Base-by-base conservation (phyloP, 53 echinoderm and acorn worm genomes). In the Holothuria scabra region DNA sequence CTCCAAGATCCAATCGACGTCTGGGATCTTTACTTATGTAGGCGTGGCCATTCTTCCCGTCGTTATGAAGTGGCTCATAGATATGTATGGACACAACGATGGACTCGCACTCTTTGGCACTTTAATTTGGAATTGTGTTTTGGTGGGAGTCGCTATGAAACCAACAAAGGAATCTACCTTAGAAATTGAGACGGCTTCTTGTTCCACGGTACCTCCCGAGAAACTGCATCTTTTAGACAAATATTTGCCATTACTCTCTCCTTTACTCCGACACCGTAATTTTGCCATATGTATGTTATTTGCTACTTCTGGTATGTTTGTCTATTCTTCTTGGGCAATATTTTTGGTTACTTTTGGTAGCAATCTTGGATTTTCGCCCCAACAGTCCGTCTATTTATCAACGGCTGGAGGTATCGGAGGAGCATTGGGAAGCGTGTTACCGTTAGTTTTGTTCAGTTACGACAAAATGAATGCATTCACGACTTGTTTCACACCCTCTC, bases 261-360 rank as follows among this genome's bases (percentile, higher is more conserved):
- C 69, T 11, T 8, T 68, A 33, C 38, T 68, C 38, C 69, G 76
- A 48, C 76, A 75, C 28, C 21, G 26, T 16, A 75, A 56, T 46
- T 75, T 75, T 10, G 76, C 76, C 12, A 44, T 75, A 25, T 55
- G 48, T 13, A 75, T 75, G 56, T 52, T 75, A 75, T 48, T 75
- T 48, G 76, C 76, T 11, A 19, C 56, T 5, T n/a, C 28, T 44
- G 76, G 76, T 12, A 75, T 75, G 76, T 75, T 46, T 25, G 76
- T 75, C 19, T 75, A 75, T 48, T 75, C 76, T 25, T 75, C 76
- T 22, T 75, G 76, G 76, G 23, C 76, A 55, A 48, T 75, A 75
- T 75, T 75, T 25, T 28, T 75, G 23, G 48, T 75, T 29, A 46
- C 76, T 8, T 75, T 75, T 55, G 76, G 76, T 19, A 75, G 56